These are phyloP conservation scores for Schizotus pectinicornis DNA, from an alignment of 2,888 invertebrate species.

Conservation along the genomic window DNA sequence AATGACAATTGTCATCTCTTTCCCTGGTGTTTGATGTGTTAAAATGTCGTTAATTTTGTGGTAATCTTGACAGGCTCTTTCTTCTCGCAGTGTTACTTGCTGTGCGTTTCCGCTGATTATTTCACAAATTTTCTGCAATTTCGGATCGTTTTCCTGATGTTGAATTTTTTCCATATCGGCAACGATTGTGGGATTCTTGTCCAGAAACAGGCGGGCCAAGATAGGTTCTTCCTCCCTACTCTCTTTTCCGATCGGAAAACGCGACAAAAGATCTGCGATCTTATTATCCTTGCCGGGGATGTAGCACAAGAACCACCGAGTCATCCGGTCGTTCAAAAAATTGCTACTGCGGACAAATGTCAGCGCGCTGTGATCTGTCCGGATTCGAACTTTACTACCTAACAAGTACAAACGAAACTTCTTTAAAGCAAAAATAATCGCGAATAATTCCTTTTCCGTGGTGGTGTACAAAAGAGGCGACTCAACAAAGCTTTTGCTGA, in stretches of 20 bases:
- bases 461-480: slow-evolving; percentile 30
- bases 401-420: slow-evolving; percentile 22
- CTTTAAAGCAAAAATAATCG: slow-evolving; percentile 21
- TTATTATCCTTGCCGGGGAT: slow-evolving; percentile 26
- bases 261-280: slow-evolving; percentile 25
- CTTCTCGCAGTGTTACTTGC: too few species aligned
- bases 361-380: slow-evolving; percentile 29
- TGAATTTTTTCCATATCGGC: too few species aligned
- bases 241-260: slow-evolving; percentile 4
- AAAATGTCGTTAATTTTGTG: too few species aligned
- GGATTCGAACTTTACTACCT: slow-evolving; percentile 17
- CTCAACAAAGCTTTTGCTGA: slow-evolving; percentile 19
- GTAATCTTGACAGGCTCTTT: too few species aligned
- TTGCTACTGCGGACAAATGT: slow-evolving; percentile 26
- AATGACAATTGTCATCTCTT: neutral
- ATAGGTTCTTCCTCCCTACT: too few species aligned
- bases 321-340: slow-evolving; percentile 10
- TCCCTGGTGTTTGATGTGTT: neutral
- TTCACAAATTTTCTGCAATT: too few species aligned
- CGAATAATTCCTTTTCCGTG: slow-evolving; percentile 32
- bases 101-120: too few species aligned
- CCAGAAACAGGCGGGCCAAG: too few species aligned
- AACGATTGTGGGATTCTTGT: too few species aligned
- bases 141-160: too few species aligned
- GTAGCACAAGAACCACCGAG: slow-evolving; percentile 24